Evolutionary conservation across 2,113 vertebrate genomes (phyloP), one percentile per base, ranked within the genome.

Genomic region (Ia io): DNA sequence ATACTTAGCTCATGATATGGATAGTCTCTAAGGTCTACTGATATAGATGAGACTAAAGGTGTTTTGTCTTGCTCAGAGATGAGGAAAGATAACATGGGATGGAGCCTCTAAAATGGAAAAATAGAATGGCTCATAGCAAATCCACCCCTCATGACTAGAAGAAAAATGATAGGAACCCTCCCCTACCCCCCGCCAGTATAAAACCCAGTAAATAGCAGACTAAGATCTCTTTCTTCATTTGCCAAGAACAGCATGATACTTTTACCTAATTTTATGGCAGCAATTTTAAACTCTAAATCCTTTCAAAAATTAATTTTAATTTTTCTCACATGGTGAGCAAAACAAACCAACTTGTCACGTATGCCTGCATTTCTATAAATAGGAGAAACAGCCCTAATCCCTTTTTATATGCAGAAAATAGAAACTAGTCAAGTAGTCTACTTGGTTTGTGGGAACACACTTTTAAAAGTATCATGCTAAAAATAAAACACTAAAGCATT

Each of bases 291-390:
- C 42, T 84, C 47, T 90, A 95, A 95, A 95, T 96, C 69, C 88
- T 51, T 91, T 92, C 37, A 84, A 82, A 93, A 91, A 61, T 67
- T 95, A 85, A 87, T 95, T 96, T 96, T 97, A 84, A 84, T 73
- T 93, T 96, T 97, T n/a, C 56, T 95, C 85, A 53, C 53, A 97
- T 42, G 59, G 44, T 84, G 77, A 96, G 23, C 77, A 94, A 96
- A 69, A 90, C 44, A 92, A 94, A 91, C 73, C 53, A 88, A 94
- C 78, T 91, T 93, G 44, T 94, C 95, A 92, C 9, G 1, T 95
- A 88, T 92, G 70, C 88, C 59, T 90, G 44, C 22, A 65, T 92
- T 95, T 90, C 91, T 95, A 96, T 96, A 96, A 91, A 94, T 96
- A 96, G 93, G 37, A 96, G 16, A 88, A 94, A 94, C 6, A 78